Evolutionary conservation across 2,113 vertebrate genomes (phyloP).

Genomic region (Cromileptes altivelis): DNA sequence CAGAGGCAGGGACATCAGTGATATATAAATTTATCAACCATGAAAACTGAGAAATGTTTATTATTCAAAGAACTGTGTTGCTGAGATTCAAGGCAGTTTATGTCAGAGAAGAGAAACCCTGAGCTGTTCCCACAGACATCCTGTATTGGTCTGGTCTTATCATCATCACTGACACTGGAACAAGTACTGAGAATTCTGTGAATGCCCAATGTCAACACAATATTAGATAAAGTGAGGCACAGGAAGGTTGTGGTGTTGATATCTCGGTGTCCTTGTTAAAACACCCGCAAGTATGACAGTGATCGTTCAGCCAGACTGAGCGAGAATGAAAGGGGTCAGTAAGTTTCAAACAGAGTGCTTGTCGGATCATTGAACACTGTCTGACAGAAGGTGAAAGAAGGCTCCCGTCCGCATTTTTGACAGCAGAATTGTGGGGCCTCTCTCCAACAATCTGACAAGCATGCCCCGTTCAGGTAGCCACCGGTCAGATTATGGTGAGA

Average conservation of each 20-base stretch:
- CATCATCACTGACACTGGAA: background rate
- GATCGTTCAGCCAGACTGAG: background rate
- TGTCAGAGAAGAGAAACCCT: background rate
- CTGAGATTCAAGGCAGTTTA: background rate
- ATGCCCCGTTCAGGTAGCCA: background rate
- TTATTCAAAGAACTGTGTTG: background rate
- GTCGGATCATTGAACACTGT: background rate
- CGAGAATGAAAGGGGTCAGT: background rate
- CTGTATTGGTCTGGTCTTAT: background rate
- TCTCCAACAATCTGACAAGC: background rate
- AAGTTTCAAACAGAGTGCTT: background rate
- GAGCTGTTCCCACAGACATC: background rate
- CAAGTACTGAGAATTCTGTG: background rate
- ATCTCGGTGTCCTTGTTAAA: background rate
- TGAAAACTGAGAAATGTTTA: background rate
- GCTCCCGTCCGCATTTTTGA: background rate
- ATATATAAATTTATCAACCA: background rate
- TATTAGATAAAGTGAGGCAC: background rate
- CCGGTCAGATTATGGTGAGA: background rate
- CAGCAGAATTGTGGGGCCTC: background rate
- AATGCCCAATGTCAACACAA: background rate
- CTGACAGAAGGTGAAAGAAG: background rate
- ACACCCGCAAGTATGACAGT: background rate
- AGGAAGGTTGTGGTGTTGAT: background rate
- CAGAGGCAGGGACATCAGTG: background rate